Evolutionary conservation across 2,888 invertebrate genomes (phyloP).

Genomic region (Mystacides longicornis): DNA sequence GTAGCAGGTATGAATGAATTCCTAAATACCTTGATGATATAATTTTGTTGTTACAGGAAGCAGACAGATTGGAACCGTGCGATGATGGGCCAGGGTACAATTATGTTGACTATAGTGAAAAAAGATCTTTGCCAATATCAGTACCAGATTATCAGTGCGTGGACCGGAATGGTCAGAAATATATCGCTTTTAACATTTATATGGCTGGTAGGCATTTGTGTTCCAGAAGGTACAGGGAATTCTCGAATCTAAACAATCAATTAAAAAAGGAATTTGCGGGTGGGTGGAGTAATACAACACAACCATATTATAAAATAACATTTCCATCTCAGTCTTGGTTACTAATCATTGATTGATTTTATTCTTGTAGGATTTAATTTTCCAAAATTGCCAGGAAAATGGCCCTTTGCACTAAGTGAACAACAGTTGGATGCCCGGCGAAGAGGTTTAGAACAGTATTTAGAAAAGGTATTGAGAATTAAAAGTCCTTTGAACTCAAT

Average conservation of each 20-base stretch:
- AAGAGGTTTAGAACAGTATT: constrained; percentile 91
- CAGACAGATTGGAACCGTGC: constrained; percentile 73
- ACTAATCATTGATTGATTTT: too few relatives aligned
- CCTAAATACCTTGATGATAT: too few relatives aligned
- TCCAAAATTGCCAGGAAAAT: constrained; percentile 96
- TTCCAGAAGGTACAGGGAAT: constrained; percentile 93
- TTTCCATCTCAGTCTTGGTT: too few relatives aligned
- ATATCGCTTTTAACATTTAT: constrained; percentile 94
- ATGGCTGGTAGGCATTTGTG: constrained; percentile 98
- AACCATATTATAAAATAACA: too few relatives aligned
- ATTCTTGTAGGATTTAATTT: constrained; percentile 70
- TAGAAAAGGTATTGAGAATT: constrained; percentile 65
- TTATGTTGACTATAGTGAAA: constrained; percentile 89
- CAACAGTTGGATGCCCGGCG: constrained; percentile 94
- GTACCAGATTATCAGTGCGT: constrained; percentile 94
- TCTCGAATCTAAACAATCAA: constrained; percentile 79
- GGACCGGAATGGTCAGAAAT: constrained; percentile 81
- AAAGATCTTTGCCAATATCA: constrained; percentile 78
- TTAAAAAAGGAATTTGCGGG: constrained; percentile 90
- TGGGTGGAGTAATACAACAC: constrained; percentile 28
- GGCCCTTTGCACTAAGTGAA: constrained; percentile 95
- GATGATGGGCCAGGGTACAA: constrained; percentile 71
- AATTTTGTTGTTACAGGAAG: too few relatives aligned
- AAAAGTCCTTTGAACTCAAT: neutral
- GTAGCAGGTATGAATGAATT: too few relatives aligned